phyloP scores from a whole-genome alignment of 2,888 invertebrate genomes.

The Fragum whitleyi region DNA sequence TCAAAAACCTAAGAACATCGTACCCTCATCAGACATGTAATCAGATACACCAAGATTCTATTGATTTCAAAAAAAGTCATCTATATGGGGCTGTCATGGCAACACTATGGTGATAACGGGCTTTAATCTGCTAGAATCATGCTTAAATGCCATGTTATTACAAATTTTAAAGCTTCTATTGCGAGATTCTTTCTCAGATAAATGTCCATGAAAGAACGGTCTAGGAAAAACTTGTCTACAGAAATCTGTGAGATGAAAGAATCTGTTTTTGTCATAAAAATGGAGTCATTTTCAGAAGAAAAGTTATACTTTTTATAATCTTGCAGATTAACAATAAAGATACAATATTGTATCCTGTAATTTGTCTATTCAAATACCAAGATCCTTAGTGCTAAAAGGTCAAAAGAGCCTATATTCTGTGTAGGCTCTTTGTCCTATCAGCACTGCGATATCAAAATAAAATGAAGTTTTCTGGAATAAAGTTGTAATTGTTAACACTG shows the following conservation, averaged over 20 bases:
- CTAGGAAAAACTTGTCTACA: background rate
- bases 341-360: too few species aligned
- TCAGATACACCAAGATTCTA: slow-evolving; percentile 15
- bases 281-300: too few species aligned
- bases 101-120: slow-evolving; percentile 23
- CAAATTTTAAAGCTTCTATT: slow-evolving; percentile 25
- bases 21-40: slow-evolving; percentile 11
- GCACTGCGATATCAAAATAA: too few species aligned
- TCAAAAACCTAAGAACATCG: background rate
- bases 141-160: slow-evolving; percentile 23
- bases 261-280: background rate
- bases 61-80: slow-evolving; percentile 21
- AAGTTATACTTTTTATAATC: too few species aligned
- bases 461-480: too few species aligned
- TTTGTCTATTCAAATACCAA: too few species aligned
- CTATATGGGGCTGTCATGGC: slow-evolving; percentile 3
- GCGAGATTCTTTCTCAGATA: slow-evolving; percentile 9
- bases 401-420: too few species aligned
- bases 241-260: background rate
- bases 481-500: too few species aligned
- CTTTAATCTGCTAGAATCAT: slow-evolving; percentile 10
- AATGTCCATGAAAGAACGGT: background rate
- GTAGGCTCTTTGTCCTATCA: too few species aligned
- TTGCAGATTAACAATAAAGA: too few species aligned
- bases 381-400: too few species aligned